Evolutionary conservation across 2,888 invertebrate species (phyloP).

Genomic region (Macaria liturata): DNA sequence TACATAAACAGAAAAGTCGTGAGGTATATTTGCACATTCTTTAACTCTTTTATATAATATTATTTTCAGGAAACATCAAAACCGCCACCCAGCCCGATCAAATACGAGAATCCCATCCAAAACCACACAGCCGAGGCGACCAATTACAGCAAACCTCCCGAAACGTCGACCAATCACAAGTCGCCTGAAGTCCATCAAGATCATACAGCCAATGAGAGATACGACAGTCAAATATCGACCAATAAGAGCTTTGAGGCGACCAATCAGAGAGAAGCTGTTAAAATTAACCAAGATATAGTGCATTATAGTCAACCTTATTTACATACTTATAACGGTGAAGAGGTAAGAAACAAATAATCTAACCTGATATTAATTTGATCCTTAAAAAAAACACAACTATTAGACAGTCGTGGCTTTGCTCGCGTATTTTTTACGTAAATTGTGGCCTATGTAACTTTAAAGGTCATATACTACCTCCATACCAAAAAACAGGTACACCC

Average conservation of each 20-base stretch:
- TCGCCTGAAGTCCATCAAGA: slow-evolving; percentile 25
- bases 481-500: no score
- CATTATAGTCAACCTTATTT: slow-evolving; percentile 43
- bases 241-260: slow-evolving; percentile 30
- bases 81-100: slow-evolving; percentile 44
- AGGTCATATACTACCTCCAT: no score
- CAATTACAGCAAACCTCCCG: slow-evolving; percentile 35
- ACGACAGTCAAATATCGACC: slow-evolving; percentile 27
- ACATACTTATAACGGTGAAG: slow-evolving; percentile 44
- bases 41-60: background rate
- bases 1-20: no score
- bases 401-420: no score
- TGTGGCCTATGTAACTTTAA: no score
- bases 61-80: slow-evolving; percentile 41
- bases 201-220: slow-evolving; percentile 36
- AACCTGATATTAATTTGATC: no score
- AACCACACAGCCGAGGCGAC: slow-evolving; percentile 32
- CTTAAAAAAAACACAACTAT: no score
- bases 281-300: slow-evolving; percentile 41
- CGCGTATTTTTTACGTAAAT: no score
- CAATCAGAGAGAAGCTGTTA: slow-evolving; percentile 37
- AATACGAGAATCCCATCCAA: slow-evolving; percentile 37
- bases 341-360: slow-evolving; percentile 44
- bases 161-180: slow-evolving; percentile 34
- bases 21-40: no score